Evolutionary conservation across 1,140 invertebrate species (phyloP).

Genomic region (Eriocheir sinensis): DNA sequence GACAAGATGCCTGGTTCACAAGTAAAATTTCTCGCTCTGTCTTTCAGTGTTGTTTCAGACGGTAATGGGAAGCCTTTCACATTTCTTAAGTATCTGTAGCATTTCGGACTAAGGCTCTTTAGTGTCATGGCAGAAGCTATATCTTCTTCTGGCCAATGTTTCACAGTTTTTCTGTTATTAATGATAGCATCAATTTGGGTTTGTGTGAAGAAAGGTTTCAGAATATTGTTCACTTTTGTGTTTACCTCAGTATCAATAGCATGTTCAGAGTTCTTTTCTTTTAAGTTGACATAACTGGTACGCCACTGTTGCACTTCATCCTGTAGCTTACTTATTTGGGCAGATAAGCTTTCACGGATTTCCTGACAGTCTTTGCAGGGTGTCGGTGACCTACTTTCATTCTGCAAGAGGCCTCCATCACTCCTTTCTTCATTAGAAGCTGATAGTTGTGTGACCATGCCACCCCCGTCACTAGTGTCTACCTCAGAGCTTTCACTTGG

Average conservation of each 20-base stretch:
- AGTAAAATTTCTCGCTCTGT: too few species aligned
- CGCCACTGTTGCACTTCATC: not conserved
- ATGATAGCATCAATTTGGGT: constrained; percentile 13
- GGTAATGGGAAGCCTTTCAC: constrained; percentile 10
- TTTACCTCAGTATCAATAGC: too few species aligned
- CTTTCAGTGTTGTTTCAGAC: too few species aligned
- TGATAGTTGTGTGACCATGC: too few species aligned
- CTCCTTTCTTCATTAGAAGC: not conserved
- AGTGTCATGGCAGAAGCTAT: too few species aligned
- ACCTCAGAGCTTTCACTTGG: not conserved
- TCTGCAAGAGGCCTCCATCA: not conserved
- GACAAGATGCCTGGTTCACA: too few species aligned
- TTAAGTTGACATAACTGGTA: not conserved
- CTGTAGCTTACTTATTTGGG: not conserved
- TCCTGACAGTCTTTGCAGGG: constrained; percentile 7
- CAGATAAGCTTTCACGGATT: constrained; percentile 10
- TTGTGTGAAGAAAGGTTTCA: too few species aligned
- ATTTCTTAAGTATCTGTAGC: constrained; percentile 13
- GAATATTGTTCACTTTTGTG: too few species aligned
- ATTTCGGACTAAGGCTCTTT: not conserved
- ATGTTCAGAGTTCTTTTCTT: too few species aligned
- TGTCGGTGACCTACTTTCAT: constrained; percentile 10
- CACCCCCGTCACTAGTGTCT: too few species aligned
- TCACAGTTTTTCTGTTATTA: not conserved
- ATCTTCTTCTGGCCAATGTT: too few species aligned